A percentile compares a stretch with the other conserved stretches of the same genome.
These are phyloP conservation scores for Burhinus oedicnemus DNA, from an alignment of 2,113 vertebrate genomes.

Conservation along the genomic window DNA sequence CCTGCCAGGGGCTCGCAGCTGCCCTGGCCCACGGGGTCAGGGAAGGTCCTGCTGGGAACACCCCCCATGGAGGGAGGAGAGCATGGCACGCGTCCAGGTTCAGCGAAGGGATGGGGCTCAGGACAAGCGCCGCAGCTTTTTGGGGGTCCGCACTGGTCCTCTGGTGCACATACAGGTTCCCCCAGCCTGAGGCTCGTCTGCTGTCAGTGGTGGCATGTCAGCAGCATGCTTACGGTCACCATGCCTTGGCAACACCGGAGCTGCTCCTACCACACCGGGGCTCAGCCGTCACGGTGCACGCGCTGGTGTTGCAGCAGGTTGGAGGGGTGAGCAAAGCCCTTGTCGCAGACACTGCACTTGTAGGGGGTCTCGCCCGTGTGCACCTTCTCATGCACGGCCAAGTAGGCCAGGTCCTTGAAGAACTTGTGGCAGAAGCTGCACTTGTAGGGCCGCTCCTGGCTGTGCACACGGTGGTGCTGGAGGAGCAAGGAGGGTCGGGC, in stretches of 20 bases:
- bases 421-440: conserved; percentile 60
- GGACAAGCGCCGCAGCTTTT: not conserved
- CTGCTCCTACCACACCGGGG: fast-evolving
- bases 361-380: conserved; percentile 48
- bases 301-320: conserved; percentile 60
- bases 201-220: fast-evolving
- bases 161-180: fast-evolving
- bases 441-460: conserved; percentile 12
- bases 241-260: fast-evolving
- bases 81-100: not conserved
- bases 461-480: conserved; percentile 52
- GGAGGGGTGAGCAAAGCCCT: conserved; percentile 58
- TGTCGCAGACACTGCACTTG: conserved; percentile 25
- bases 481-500: conserved; percentile 48
- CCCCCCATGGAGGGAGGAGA: not conserved
- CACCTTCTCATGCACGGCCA: conserved; percentile 62
- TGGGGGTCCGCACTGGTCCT: fast-evolving
- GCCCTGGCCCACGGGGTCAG: fast-evolving
- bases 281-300: not conserved
- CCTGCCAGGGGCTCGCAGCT: not conserved
- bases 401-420: conserved; percentile 65
- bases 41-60: not conserved
- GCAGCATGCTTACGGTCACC: fast-evolving
- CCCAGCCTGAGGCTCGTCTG: not conserved
- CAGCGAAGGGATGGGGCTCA: not conserved